Conservation (phyloP, 2,888 invertebrate genomes). For the Crossocerus cetratus region DNA sequence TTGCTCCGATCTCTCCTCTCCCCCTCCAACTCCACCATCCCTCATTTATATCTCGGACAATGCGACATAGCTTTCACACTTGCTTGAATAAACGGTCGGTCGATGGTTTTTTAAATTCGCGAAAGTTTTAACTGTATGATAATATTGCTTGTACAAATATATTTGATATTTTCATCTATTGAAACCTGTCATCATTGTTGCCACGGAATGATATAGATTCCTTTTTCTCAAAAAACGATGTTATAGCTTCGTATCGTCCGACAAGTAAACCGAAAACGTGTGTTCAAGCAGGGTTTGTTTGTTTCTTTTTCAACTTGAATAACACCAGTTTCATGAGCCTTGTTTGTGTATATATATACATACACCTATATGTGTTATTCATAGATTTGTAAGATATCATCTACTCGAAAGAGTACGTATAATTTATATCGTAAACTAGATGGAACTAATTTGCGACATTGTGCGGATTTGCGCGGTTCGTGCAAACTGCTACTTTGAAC, state of each 20-base stretch:
- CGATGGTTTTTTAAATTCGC: conserved; percentile 32
- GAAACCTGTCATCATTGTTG: conserved; percentile 13
- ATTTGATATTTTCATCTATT: conserved; percentile 22
- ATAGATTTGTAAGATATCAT: conserved; percentile 41
- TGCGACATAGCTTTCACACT: conserved; percentile 32
- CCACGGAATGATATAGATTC: conserved; percentile 8
- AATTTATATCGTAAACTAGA: conserved; percentile 19
- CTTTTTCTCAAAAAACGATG: not conserved
- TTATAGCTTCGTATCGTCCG: not conserved
- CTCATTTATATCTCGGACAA: conserved; percentile 34
- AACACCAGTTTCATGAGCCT: conserved; percentile 32
- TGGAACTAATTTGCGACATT: conserved; percentile 26
- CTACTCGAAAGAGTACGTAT: conserved; percentile 23
- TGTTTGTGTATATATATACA: conserved; percentile 36
- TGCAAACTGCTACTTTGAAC: conserved; percentile 30
- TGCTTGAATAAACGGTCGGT: conserved; percentile 51
- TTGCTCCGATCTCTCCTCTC: conserved; percentile 19
- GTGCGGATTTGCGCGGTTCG: conserved; percentile 17
- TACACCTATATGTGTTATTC: conserved; percentile 47
- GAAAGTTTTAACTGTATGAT: conserved; percentile 21
- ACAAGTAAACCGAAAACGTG: not conserved
- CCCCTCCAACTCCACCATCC: conserved; percentile 21
- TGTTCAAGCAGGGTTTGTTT: conserved; percentile 40
- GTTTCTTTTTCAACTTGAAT: conserved; percentile 30
- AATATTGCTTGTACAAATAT: conserved; percentile 18